Evolutionary conservation across 2,888 invertebrate genomes (phyloP).

Genomic region (Tipula lateralis): DNA sequence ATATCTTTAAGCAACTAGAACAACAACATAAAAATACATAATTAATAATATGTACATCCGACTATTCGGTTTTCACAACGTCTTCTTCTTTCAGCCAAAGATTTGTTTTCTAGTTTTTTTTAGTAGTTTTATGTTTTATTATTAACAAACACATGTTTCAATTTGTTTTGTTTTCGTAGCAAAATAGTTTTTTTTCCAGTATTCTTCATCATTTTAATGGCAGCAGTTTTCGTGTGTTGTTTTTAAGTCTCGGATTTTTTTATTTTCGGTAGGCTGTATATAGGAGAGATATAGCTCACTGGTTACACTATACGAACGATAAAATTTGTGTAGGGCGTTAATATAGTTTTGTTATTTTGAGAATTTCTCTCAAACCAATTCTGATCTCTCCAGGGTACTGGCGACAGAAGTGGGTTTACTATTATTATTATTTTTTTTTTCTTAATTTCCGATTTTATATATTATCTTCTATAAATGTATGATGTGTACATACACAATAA

Average conservation of each 20-base stretch:
- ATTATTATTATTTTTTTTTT: neutral
- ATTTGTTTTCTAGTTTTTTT: neutral
- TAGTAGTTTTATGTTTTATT: neutral
- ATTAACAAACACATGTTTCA: slow-evolving; percentile 5
- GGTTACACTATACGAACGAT: neutral
- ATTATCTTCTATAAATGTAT: neutral
- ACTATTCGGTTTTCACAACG: neutral
- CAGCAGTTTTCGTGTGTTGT: neutral
- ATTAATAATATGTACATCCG: neutral
- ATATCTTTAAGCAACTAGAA: neutral
- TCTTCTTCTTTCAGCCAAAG: neutral
- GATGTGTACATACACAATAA: neutral
- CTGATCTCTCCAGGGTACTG: neutral
- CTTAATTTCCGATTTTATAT: neutral
- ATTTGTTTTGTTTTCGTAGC: neutral
- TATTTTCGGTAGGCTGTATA: neutral
- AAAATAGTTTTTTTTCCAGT: neutral
- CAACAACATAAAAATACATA: neutral
- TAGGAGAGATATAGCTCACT: neutral
- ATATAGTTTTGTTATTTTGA: neutral
- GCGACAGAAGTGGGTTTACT: neutral
- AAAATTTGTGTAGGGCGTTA: neutral
- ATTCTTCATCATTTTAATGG: neutral
- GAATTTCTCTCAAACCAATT: neutral
- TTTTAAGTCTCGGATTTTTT: neutral